Conservation (phyloP, 2,888 invertebrate species). For the Orgyia antiqua region DNA sequence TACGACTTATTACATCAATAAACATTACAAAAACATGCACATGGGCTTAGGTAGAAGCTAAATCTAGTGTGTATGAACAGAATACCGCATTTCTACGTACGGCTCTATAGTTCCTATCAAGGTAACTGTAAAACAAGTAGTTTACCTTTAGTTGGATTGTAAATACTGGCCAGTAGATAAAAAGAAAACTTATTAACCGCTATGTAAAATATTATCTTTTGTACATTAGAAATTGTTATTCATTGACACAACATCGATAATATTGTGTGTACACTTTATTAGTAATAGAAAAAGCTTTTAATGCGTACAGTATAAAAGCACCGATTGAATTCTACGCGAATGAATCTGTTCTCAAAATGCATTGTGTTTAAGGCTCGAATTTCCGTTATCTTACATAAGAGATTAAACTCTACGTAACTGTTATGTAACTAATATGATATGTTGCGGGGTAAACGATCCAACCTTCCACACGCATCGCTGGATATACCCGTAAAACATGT, state of each 20-base stretch:
- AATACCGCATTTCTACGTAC: no score
- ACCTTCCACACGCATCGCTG: conserved; percentile 60
- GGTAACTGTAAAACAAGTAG: no score
- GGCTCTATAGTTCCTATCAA: no score
- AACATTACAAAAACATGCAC: no score
- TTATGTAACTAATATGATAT: conserved; percentile 55
- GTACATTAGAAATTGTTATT: conserved; percentile 18
- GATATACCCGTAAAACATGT: conserved; percentile 42
- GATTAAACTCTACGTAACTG: conserved; percentile 55
- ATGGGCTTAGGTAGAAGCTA: no score
- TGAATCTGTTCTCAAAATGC: conserved; percentile 31
- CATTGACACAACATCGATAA: conserved; percentile 33
- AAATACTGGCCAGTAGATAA: no score
- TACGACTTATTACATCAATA: no score
- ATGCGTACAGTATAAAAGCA: conserved; percentile 40
- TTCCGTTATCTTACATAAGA: conserved; percentile 35
- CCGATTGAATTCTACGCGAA: conserved; percentile 13
- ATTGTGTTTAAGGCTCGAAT: conserved; percentile 32
- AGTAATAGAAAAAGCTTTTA: conserved; percentile 51
- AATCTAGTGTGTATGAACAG: no score
- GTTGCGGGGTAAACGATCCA: conserved; percentile 63
- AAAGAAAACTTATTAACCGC: no score
- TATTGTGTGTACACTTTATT: conserved; percentile 35
- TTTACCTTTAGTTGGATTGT: no score
- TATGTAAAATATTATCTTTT: conserved; percentile 15